A percentile compares a stretch with the other conserved stretches of the same genome.
Conservation (phyloP, 2,888 invertebrate genomes). For the Hylaea fasciaria region DNA sequence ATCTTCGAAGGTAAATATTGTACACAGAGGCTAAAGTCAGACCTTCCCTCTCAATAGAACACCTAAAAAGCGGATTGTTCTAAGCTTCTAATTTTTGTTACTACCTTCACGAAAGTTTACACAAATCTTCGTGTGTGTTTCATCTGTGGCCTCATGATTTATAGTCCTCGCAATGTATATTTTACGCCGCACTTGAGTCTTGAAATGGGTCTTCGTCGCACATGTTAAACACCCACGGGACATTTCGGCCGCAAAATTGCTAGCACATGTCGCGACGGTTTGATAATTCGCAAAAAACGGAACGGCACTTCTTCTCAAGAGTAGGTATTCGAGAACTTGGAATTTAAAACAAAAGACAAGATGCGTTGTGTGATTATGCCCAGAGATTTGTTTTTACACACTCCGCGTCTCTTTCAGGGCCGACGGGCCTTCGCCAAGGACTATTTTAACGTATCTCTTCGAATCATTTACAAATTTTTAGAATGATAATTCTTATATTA, state of each 20-base stretch:
- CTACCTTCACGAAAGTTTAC: slow-evolving; percentile 2
- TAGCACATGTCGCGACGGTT: slow-evolving; percentile 56
- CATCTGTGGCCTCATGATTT: slow-evolving; percentile 42
- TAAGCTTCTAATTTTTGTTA: not conserved
- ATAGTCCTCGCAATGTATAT: slow-evolving; percentile 32
- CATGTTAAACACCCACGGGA: slow-evolving; percentile 57
- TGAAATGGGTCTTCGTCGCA: slow-evolving; percentile 44
- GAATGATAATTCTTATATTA: too few relatives aligned
- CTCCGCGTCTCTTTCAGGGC: too few relatives aligned
- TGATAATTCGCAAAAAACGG: slow-evolving; percentile 48
- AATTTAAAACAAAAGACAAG: slow-evolving; percentile 29
- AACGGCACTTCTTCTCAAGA: slow-evolving; percentile 59
- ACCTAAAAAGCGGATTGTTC: not conserved
- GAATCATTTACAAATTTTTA: too few relatives aligned
- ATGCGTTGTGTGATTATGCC: slow-evolving; percentile 2
- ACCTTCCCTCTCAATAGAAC: too few relatives aligned
- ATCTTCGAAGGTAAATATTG: too few relatives aligned
- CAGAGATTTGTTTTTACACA: too few relatives aligned
- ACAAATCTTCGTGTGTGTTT: slow-evolving; percentile 35
- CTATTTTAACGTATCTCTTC: too few relatives aligned
- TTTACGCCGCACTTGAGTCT: slow-evolving; percentile 33
- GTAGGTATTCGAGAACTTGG: slow-evolving; percentile 40
- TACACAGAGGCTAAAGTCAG: too few relatives aligned
- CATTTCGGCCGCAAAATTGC: slow-evolving; percentile 61
- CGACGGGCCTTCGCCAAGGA: too few relatives aligned